These are phyloP conservation scores for Geotrypetes seraphini DNA, from an alignment of 2,797 vertebrate species.

Conservation along the genomic window DNA sequence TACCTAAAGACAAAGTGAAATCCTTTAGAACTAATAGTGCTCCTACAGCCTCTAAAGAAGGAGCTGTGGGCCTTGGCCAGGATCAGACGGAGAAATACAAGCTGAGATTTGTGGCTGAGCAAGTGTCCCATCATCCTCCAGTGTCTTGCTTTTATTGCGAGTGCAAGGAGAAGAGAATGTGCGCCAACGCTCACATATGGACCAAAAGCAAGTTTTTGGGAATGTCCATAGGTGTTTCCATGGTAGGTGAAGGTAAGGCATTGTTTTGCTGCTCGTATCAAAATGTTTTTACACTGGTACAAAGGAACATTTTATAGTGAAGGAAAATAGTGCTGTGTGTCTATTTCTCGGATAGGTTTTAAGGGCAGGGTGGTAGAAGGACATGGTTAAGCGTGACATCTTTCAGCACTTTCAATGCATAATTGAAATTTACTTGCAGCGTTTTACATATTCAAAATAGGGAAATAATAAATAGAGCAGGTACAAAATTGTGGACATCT, in stretches of 20 bases:
- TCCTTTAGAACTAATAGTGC: conserved; percentile 46
- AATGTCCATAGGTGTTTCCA: conserved; percentile 91
- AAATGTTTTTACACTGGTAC: too few relatives aligned
- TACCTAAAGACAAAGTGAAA: conserved; percentile 73
- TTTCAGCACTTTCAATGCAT: too few relatives aligned
- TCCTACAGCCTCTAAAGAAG: conserved; percentile 24
- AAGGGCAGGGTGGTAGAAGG: too few relatives aligned
- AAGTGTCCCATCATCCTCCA: conserved; percentile 87
- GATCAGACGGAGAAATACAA: conserved; percentile 51
- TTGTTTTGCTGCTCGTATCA: too few relatives aligned
- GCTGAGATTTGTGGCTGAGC: conserved; percentile 80
- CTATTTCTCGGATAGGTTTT: too few relatives aligned
- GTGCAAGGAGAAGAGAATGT: conserved; percentile 80
- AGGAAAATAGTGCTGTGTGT: too few relatives aligned
- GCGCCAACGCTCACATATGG: conserved; percentile 79
- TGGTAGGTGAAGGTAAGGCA: conserved; percentile 85
- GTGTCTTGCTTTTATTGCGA: conserved; percentile 90
- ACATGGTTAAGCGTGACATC: too few relatives aligned
- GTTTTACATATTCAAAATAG: too few relatives aligned
- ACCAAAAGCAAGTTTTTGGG: conserved; percentile 98
- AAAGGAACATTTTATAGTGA: too few relatives aligned
- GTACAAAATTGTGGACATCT: too few relatives aligned
- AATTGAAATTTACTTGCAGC: too few relatives aligned
- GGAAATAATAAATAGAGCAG: too few relatives aligned
- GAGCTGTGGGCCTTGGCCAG: conserved; percentile 17